Percentiles rank a stretch among this genome's conserved stretches.
These are phyloP conservation scores for Protobothrops flavoviridis DNA, from an alignment of 2,113 vertebrate genomes.

Conservation along the genomic window DNA sequence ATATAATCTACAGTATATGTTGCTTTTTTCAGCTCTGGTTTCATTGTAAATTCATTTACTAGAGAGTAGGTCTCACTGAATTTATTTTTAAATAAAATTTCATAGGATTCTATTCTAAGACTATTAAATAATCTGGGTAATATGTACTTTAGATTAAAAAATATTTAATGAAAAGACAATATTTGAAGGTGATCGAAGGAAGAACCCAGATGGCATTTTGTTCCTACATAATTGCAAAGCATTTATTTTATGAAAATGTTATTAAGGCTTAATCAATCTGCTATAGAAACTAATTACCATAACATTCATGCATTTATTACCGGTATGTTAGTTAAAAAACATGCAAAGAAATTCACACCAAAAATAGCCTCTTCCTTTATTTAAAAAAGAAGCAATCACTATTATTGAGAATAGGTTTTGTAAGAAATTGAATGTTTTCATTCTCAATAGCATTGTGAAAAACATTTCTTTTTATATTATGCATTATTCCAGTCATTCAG, in stretches of 20 bases:
- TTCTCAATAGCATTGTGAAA: neutral
- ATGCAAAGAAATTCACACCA: neutral
- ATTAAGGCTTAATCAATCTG: slow-evolving; percentile 33
- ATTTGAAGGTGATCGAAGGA: slow-evolving; percentile 34
- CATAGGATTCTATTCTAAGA: neutral
- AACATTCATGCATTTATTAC: slow-evolving; percentile 17
- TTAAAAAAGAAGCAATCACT: slow-evolving; percentile 3
- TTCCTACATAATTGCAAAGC: slow-evolving; percentile 34
- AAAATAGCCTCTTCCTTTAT: neutral
- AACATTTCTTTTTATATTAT: neutral
- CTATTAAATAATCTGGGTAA: neutral
- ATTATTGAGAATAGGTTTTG: neutral
- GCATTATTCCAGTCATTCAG: neutral
- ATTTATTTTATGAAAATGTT: slow-evolving; percentile 44
- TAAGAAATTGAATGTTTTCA: neutral
- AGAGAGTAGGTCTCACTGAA: neutral
- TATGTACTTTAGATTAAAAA: neutral
- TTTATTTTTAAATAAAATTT: neutral
- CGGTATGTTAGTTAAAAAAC: slow-evolving; percentile 23
- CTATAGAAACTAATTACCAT: slow-evolving; percentile 39
- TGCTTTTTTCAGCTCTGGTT: neutral
- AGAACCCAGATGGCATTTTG: slow-evolving; percentile 37
- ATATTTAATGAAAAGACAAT: neutral
- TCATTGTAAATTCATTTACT: neutral
- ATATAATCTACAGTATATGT: neutral